Evolutionary conservation across 1,140 invertebrate species (phyloP).

Genomic region (Drosophila leontia): DNA sequence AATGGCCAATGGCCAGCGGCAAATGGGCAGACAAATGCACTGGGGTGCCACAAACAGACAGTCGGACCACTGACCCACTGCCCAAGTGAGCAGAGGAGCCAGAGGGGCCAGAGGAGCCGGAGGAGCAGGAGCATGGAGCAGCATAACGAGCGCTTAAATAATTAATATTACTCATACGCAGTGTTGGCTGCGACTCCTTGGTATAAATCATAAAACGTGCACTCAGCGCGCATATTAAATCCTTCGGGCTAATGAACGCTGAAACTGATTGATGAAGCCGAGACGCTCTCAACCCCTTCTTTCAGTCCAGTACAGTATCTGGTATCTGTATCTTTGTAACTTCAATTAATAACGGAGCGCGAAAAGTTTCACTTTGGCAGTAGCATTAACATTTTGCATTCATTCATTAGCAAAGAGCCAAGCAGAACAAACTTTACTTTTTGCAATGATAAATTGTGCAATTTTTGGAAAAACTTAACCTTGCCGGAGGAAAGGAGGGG

Average conservation of each 20-base stretch:
- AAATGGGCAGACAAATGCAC: conserved; percentile 78
- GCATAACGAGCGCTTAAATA: conserved; percentile 80
- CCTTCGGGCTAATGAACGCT: conserved; percentile 66
- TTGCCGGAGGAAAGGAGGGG: not conserved
- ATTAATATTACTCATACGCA: conserved; percentile 79
- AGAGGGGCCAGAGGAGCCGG: not conserved
- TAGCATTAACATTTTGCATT: conserved; percentile 77
- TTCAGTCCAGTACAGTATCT: not conserved
- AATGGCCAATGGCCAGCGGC: conserved; percentile 51
- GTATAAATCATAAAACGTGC: conserved; percentile 76
- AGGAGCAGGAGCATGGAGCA: conserved; percentile 29
- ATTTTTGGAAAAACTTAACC: conserved; percentile 55
- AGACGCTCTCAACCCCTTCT: conserved; percentile 26
- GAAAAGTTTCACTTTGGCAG: conserved; percentile 66
- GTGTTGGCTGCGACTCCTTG: conserved; percentile 36
- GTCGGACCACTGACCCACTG: conserved; percentile 42
- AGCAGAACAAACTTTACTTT: conserved; percentile 53
- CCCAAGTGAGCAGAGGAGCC: conserved; percentile 65
- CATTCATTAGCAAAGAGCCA: conserved; percentile 64
- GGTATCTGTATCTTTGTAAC: conserved; percentile 42
- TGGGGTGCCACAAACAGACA: conserved; percentile 77
- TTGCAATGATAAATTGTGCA: conserved; percentile 75
- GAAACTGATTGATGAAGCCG: conserved; percentile 64
- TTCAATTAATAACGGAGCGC: conserved; percentile 74
- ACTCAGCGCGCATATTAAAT: conserved; percentile 76